Evolutionary conservation across 2,113 vertebrate species (phyloP).

Genomic region (Spheniscus mendiculus): DNA sequence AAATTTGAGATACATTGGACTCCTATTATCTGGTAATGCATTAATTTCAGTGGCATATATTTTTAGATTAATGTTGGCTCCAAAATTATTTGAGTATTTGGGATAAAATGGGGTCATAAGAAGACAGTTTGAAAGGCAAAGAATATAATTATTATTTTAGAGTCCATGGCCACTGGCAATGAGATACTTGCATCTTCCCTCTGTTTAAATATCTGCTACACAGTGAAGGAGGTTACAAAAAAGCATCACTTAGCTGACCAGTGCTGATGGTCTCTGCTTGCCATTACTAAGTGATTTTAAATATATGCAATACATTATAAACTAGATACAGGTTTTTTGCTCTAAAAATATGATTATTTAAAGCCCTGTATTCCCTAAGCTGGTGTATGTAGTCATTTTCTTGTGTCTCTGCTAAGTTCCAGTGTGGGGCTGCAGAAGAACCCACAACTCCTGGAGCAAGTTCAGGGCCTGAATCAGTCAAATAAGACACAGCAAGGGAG

Average conservation of each 20-base stretch:
- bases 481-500: neutral
- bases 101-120: neutral
- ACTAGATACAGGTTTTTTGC: neutral
- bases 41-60: neutral
- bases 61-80: neutral
- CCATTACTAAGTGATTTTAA: neutral
- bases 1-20: neutral
- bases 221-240: neutral
- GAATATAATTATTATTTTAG: neutral
- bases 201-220: neutral
- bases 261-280: neutral
- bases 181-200: neutral
- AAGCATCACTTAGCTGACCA: neutral
- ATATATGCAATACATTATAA: neutral
- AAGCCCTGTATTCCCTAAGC: neutral
- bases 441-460: neutral
- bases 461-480: neutral
- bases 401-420: neutral
- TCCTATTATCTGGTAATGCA: neutral
- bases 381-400: neutral
- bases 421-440: neutral
- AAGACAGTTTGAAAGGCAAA: slow-evolving; percentile 9
- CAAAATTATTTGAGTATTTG: slow-evolving; percentile 12
- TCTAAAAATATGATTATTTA: neutral
- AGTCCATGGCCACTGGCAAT: neutral